Conservation (phyloP, 2,888 invertebrate species). For the Alviniconcha strummeri region DNA sequence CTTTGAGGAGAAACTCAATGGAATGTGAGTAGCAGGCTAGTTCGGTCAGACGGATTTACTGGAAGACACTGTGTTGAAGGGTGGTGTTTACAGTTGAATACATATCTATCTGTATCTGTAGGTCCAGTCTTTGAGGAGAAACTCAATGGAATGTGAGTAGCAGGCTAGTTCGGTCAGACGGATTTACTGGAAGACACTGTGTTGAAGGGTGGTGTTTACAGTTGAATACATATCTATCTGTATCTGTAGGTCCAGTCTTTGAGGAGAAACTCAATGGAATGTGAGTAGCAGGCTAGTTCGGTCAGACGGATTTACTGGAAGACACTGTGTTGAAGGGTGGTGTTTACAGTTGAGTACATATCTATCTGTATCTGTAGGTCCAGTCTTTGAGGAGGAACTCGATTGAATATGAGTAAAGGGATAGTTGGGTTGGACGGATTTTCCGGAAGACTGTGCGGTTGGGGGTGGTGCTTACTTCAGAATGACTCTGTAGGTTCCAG, state of each 20-base stretch:
- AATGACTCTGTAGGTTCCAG: slow-evolving; percentile 38
- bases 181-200: slow-evolving; percentile 33
- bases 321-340: slow-evolving; percentile 31
- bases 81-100: too few species aligned
- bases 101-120: slow-evolving; percentile 38
- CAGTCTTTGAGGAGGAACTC: slow-evolving; percentile 43
- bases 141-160: slow-evolving; percentile 40
- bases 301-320: slow-evolving; percentile 30
- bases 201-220: slow-evolving; percentile 33
- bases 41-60: slow-evolving; percentile 15
- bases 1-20: slow-evolving; percentile 43
- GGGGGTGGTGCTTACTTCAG: slow-evolving; percentile 22
- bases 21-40: slow-evolving; percentile 33
- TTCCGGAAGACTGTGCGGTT: slow-evolving; percentile 31
- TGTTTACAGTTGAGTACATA: slow-evolving; percentile 8
- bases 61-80: slow-evolving; percentile 34
- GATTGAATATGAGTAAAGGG: slow-evolving; percentile 36
- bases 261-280: slow-evolving; percentile 43
- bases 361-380: slow-evolving; percentile 40
- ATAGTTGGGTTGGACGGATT: neutral
- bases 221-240: slow-evolving; percentile 38
- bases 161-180: too few species aligned
- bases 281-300: slow-evolving; percentile 38
- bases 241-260: slow-evolving; percentile 41
- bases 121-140: slow-evolving; percentile 45